Evolutionary conservation across 2,797 vertebrate species (phyloP).

Genomic region (Labeo calbasu): DNA sequence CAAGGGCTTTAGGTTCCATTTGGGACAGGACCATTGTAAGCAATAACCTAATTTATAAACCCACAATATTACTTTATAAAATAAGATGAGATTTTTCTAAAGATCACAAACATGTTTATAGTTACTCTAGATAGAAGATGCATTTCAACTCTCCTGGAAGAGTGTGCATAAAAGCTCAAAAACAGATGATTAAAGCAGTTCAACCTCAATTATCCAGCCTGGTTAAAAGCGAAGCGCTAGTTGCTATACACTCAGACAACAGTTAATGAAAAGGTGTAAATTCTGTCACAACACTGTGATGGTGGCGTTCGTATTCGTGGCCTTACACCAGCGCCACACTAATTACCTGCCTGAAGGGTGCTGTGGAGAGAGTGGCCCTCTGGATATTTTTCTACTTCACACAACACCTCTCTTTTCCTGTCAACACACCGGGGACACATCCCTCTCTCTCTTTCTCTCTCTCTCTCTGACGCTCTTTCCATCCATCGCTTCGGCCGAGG

Average conservation of each 20-base stretch:
- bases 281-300: slow-evolving; percentile 49
- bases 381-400: slow-evolving; percentile 77
- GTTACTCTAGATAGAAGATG: not conserved
- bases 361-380: slow-evolving; percentile 73
- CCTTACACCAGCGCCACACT: slow-evolving; percentile 68
- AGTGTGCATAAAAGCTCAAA: slow-evolving; percentile 5
- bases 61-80: not conserved
- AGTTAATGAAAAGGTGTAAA: slow-evolving; percentile 38
- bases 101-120: slow-evolving; percentile 15
- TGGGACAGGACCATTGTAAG: too few relatives aligned
- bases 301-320: not conserved
- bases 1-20: not conserved
- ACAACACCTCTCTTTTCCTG: slow-evolving; percentile 75
- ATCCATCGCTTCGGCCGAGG: slow-evolving; percentile 70
- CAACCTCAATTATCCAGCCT: slow-evolving; percentile 47
- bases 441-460: slow-evolving; percentile 63
- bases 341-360: slow-evolving; percentile 79
- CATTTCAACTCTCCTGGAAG: not conserved
- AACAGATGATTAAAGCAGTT: slow-evolving; percentile 40
- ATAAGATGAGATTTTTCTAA: not conserved
- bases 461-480: slow-evolving; percentile 22
- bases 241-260: slow-evolving; percentile 18
- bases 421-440: slow-evolving; percentile 71
- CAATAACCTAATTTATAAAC: not conserved
- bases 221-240: not conserved